phyloP scores from a whole-genome alignment of 2,797 vertebrate species.

The Pseudotriccus pelzelni region DNA sequence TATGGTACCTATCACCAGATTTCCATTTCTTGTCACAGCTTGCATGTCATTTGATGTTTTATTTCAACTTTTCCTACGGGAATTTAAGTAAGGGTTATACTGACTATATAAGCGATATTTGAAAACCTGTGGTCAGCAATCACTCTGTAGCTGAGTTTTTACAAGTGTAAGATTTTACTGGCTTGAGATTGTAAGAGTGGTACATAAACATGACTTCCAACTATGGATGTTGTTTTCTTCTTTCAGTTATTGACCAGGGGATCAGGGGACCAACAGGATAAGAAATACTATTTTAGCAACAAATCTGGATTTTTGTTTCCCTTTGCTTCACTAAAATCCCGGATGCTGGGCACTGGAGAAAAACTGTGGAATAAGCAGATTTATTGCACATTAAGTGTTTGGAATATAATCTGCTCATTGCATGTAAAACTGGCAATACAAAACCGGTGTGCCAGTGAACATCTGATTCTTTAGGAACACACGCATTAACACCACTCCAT shows the following conservation, averaged over 20 bases:
- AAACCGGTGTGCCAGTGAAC: not conserved
- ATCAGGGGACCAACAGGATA: not conserved
- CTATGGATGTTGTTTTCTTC: not conserved
- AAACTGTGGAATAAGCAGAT: not conserved
- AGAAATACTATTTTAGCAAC: not conserved
- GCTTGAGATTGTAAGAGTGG: not conserved
- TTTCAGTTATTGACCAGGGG: not conserved
- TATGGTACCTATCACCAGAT: not conserved
- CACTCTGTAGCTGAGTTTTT: not conserved
- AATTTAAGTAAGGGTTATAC: not conserved
- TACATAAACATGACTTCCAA: not conserved
- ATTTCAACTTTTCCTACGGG: not conserved
- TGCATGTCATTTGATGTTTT: not conserved
- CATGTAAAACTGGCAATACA: not conserved
- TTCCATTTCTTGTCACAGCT: not conserved
- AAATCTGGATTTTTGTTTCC: not conserved
- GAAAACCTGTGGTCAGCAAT: not conserved
- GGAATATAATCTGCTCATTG: not conserved
- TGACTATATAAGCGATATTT: not conserved
- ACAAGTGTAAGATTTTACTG: not conserved
- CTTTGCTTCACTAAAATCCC: not conserved
- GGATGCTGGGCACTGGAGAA: not conserved
- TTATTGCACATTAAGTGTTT: not conserved
- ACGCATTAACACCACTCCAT: not conserved
- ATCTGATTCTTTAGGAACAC: not conserved